Percentiles rank a stretch among this genome's conserved stretches.
phyloP scores from a whole-genome alignment of 2,797 vertebrate species.

The Muscicapa comitata region DNA sequence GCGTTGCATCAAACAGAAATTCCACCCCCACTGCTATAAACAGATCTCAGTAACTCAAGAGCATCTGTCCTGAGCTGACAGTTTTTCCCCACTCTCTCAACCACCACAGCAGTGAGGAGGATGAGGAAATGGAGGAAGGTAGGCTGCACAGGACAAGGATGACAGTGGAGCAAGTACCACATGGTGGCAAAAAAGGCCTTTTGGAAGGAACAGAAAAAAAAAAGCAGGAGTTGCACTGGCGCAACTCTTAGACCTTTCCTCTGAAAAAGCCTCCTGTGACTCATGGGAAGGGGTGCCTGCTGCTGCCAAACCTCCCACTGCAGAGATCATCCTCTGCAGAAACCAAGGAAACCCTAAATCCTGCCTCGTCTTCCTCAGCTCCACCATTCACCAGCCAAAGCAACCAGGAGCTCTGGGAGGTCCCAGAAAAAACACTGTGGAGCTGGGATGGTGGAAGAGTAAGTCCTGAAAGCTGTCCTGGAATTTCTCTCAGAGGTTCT shows the following conservation, averaged over 20 bases:
- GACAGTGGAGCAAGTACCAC: neutral
- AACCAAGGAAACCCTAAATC: conserved; percentile 12
- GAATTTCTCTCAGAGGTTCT: neutral
- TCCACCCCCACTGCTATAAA: neutral
- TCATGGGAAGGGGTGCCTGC: conserved; percentile 12
- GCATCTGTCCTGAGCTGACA: neutral
- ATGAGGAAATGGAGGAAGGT: neutral
- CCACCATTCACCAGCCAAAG: neutral
- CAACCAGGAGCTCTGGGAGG: neutral
- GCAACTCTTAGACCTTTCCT: neutral
- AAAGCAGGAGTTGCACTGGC: neutral
- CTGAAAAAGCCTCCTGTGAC: conserved; percentile 1
- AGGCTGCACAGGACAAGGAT: neutral
- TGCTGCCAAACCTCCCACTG: conserved; percentile 48
- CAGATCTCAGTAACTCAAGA: neutral
- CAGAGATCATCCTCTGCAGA: conserved; percentile 18
- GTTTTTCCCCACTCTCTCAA: neutral
- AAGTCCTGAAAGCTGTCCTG: neutral
- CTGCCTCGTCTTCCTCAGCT: neutral
- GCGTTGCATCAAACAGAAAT: neutral
- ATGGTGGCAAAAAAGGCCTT: neutral
- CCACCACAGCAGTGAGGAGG: neutral
- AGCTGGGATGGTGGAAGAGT: neutral
- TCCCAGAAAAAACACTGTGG: neutral
- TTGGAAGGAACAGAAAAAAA: neutral